Conservation (phyloP, 2,888 invertebrate species). For the Drosophila heteroneura region DNA sequence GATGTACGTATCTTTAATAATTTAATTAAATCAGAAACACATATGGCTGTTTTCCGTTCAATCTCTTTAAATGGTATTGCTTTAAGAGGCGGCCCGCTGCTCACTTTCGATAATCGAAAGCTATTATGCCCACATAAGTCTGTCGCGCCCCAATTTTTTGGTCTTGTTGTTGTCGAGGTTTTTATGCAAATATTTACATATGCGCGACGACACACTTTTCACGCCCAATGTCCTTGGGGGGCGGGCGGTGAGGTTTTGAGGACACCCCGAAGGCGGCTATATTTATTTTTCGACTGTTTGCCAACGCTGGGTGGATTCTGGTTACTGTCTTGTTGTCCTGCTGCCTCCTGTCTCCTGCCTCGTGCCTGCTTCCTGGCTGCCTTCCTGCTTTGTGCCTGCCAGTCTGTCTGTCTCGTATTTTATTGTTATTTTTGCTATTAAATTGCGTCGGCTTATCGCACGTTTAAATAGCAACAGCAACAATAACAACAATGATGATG, state of each 20-base stretch:
- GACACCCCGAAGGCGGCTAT: constrained; percentile 43
- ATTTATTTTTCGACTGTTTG: constrained; percentile 76
- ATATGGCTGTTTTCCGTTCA: background rate
- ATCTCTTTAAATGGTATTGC: constrained; percentile 27
- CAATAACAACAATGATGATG: constrained; percentile 40
- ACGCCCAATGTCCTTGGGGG: constrained; percentile 57
- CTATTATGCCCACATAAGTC: constrained; percentile 78
- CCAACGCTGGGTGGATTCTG: constrained; percentile 32
- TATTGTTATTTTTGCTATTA: constrained; percentile 82
- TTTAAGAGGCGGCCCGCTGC: constrained; percentile 16
- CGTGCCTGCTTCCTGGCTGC: background rate
- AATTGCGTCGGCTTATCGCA: constrained; percentile 81
- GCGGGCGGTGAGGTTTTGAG: background rate
- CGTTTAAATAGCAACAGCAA: constrained; percentile 72
- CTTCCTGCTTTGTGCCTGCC: constrained; percentile 21
- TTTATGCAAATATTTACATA: constrained; percentile 79
- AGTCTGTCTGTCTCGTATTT: constrained; percentile 67
- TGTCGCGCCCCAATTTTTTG: constrained; percentile 49
- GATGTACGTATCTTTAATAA: background rate
- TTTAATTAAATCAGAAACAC: background rate
- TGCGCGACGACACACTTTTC: constrained; percentile 69
- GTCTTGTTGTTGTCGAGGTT: constrained; percentile 51
- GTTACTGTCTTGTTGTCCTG: constrained; percentile 7
- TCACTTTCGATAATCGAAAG: constrained; percentile 76
- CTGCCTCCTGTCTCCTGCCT: background rate